Conservation (phyloP, 2,113 vertebrate genomes). For the Ciconia stormi region DNA sequence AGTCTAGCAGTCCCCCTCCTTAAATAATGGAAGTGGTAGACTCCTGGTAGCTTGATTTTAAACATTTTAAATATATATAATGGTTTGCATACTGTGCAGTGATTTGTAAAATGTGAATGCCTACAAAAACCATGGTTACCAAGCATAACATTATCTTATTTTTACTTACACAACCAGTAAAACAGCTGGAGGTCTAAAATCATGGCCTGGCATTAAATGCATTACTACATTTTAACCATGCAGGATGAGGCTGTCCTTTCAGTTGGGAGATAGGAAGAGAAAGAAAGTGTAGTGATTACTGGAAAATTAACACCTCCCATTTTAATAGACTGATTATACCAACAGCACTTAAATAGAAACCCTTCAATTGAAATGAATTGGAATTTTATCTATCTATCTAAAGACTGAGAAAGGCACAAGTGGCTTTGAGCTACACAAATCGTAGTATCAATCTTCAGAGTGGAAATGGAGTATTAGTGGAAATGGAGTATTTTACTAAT, state of each 20-base stretch:
- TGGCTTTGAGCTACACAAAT: constrained; percentile 26
- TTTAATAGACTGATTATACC: constrained; percentile 67
- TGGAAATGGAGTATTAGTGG: neutral
- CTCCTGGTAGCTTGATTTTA: constrained; percentile 68
- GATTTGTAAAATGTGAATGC: constrained; percentile 81
- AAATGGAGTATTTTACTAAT: constrained; percentile 3
- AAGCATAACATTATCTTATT: constrained; percentile 81
- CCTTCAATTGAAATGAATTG: constrained; percentile 58
- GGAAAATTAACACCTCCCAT: constrained; percentile 74
- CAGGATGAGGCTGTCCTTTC: constrained; percentile 69
- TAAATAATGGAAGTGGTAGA: constrained; percentile 67
- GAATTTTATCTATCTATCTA: constrained; percentile 26
- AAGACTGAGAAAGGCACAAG: neutral
- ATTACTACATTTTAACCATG: constrained; percentile 71
- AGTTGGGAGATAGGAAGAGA: constrained; percentile 32
- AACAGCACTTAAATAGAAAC: constrained; percentile 45
- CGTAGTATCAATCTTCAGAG: neutral
- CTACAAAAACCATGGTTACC: constrained; percentile 77
- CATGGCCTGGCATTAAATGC: constrained; percentile 71
- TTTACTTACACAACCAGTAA: constrained; percentile 85
- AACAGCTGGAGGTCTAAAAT: constrained; percentile 82
- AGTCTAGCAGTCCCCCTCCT: constrained; percentile 65
- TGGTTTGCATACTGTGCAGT: constrained; percentile 78
- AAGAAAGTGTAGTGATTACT: constrained; percentile 60
- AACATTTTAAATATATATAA: constrained; percentile 75